Percentiles rank a stretch among this genome's conserved stretches.
Evolutionary conservation across 2,113 vertebrate species (phyloP).

Genomic region (Pogonocichla stellata): DNA sequence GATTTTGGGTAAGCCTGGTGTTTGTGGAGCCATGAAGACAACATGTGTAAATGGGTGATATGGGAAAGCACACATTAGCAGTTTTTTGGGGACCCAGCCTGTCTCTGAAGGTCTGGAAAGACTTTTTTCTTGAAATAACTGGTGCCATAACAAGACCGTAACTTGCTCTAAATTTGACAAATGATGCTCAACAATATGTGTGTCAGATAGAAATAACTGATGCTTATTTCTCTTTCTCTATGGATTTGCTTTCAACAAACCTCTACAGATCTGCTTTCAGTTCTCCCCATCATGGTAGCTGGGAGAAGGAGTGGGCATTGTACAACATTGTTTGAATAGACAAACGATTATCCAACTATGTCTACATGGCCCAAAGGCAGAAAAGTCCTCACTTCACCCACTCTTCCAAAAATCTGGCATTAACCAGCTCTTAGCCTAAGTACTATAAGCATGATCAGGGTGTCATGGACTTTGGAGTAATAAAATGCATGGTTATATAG

Average conservation of each 20-base stretch:
- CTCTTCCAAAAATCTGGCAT: background rate
- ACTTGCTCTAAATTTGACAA: background rate
- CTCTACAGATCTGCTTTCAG: background rate
- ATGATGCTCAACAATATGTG: background rate
- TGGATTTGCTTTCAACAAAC: background rate
- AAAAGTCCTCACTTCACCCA: background rate
- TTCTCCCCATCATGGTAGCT: background rate
- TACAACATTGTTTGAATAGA: background rate
- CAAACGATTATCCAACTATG: background rate
- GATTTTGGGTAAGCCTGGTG: background rate
- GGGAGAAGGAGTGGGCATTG: background rate
- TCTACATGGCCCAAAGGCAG: background rate
- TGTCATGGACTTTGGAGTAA: background rate
- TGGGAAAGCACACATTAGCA: background rate
- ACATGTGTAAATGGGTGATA: fast-evolving
- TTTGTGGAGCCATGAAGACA: background rate
- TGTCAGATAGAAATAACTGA: background rate
- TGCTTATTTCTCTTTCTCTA: background rate
- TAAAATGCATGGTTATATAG: background rate
- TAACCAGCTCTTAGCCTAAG: background rate
- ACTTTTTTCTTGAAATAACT: background rate
- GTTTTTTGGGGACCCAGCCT: background rate
- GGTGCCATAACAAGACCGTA: background rate
- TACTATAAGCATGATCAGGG: background rate
- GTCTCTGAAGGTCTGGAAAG: background rate